Percentiles rank a stretch among this genome's conserved stretches.
phyloP scores from a whole-genome alignment of 2,797 vertebrate genomes.

The Hypotaenidia okinawae region DNA sequence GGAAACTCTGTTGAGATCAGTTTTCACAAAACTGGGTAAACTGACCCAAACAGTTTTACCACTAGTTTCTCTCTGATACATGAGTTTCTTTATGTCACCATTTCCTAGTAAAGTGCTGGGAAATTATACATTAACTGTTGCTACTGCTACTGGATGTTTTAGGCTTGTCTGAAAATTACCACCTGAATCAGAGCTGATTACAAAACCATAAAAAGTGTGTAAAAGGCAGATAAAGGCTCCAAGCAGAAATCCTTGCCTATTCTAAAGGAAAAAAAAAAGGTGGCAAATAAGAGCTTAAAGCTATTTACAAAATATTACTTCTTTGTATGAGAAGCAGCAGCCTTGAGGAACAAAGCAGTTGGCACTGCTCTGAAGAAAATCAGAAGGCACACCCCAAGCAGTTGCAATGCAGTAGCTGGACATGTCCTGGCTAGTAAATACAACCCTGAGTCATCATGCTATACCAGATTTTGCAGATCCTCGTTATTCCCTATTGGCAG shows the following conservation, averaged over 20 bases:
- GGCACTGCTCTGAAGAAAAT: neutral
- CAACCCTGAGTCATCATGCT: constrained; percentile 5
- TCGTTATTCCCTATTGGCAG: neutral
- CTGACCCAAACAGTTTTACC: neutral
- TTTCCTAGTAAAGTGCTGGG: neutral
- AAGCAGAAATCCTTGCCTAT: neutral
- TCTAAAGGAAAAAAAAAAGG: neutral
- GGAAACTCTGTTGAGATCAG: neutral
- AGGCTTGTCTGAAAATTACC: neutral
- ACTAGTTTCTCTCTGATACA: neutral
- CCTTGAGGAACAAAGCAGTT: neutral
- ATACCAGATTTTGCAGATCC: neutral
- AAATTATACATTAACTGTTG: neutral
- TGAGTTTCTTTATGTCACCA: neutral
- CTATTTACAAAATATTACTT: neutral
- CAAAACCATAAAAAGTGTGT: neutral
- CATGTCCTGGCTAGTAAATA: neutral
- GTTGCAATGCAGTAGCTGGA: neutral
- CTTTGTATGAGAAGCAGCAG: neutral
- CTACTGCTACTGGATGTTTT: neutral
- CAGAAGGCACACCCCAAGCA: neutral
- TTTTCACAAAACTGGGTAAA: neutral
- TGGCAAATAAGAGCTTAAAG: neutral
- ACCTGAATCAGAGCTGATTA: neutral
- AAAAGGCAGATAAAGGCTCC: neutral